These are phyloP conservation scores for Hofmannophila pseudospretella DNA, from an alignment of 2,888 invertebrate genomes.

Conservation along the genomic window DNA sequence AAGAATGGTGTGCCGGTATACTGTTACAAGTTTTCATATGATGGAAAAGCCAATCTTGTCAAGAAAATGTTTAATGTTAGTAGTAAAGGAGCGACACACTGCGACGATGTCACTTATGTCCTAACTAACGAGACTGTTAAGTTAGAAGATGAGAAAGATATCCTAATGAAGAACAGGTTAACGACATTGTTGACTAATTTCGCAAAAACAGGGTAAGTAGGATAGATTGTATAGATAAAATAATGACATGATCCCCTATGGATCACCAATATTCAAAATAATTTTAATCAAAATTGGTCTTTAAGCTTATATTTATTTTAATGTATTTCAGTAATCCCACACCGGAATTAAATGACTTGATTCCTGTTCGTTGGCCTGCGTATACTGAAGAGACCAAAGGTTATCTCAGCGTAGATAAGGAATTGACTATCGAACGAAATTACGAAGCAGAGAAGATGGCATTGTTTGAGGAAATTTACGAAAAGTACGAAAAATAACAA, in stretches of 20 bases:
- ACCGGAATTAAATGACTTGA: not conserved
- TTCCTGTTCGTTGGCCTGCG: constrained; percentile 8
- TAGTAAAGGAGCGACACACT: constrained; percentile 36
- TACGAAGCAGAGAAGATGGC: constrained; percentile 30
- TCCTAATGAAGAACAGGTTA: constrained; percentile 23
- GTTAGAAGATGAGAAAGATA: constrained; percentile 19
- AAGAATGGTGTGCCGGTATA: constrained; percentile 27
- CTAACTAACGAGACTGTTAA: constrained; percentile 10
- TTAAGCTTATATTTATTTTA: too few relatives aligned
- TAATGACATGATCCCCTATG: too few relatives aligned
- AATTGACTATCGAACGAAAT: constrained; percentile 20
- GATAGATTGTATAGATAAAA: too few relatives aligned
- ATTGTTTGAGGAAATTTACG: constrained; percentile 33
- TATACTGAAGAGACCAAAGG: constrained; percentile 20
- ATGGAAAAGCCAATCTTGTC: constrained; percentile 32
- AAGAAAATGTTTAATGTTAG: constrained; percentile 24
- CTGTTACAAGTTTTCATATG: constrained; percentile 40
- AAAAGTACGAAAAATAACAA: constrained; percentile 29
- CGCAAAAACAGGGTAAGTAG: constrained; percentile 47
- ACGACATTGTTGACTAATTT: constrained; percentile 46
- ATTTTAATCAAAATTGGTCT: too few relatives aligned
- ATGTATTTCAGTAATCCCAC: constrained; percentile 3
- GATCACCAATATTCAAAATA: too few relatives aligned
- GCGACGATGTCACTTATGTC: constrained; percentile 33
- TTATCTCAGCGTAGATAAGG: constrained; percentile 31